Percentiles rank a stretch among this genome's conserved stretches.
Evolutionary conservation across 1,140 invertebrate species (phyloP).

Genomic region (Coelopa frigida): DNA sequence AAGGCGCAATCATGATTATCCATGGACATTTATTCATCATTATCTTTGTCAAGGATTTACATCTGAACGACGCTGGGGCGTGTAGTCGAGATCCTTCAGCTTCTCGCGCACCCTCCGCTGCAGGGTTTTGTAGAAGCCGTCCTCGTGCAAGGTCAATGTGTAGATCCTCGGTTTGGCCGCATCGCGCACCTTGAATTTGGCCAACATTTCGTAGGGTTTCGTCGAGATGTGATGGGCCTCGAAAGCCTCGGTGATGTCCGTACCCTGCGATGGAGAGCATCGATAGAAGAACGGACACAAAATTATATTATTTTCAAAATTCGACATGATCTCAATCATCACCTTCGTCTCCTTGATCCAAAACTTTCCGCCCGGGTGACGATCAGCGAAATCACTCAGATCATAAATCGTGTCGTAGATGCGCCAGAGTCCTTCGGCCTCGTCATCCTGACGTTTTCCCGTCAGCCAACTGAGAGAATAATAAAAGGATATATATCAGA

Average conservation of each 20-base stretch:
- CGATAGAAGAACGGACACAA: background rate
- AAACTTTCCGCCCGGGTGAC: constrained; percentile 62
- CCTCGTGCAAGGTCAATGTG: constrained; percentile 55
- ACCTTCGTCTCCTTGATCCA: constrained; percentile 58
- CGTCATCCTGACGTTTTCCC: constrained; percentile 53
- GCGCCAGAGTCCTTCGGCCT: constrained; percentile 62
- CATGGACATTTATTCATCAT: background rate
- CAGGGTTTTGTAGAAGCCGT: constrained; percentile 62
- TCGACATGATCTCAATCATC: constrained; percentile 10
- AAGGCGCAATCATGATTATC: background rate
- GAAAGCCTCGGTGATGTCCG: constrained; percentile 67
- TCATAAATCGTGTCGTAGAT: constrained; percentile 62
- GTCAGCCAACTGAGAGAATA: constrained; percentile 47
- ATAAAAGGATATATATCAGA: background rate
- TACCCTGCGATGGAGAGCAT: constrained; percentile 47
- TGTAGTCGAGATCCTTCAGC: constrained; percentile 45
- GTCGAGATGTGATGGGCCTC: constrained; percentile 54
- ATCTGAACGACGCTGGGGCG: constrained; percentile 30
- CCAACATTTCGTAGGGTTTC: constrained; percentile 48
- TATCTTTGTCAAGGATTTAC: constrained; percentile 17
- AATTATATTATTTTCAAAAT: background rate
- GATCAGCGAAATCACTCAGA: constrained; percentile 52
- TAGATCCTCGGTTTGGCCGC: constrained; percentile 50
- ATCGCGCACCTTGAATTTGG: constrained; percentile 53
- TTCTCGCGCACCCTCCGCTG: constrained; percentile 49